Evolutionary conservation across 2,888 invertebrate species (phyloP), one percentile per base, ranked within the genome.

Genomic region (Pasiphila rectangulata): DNA sequence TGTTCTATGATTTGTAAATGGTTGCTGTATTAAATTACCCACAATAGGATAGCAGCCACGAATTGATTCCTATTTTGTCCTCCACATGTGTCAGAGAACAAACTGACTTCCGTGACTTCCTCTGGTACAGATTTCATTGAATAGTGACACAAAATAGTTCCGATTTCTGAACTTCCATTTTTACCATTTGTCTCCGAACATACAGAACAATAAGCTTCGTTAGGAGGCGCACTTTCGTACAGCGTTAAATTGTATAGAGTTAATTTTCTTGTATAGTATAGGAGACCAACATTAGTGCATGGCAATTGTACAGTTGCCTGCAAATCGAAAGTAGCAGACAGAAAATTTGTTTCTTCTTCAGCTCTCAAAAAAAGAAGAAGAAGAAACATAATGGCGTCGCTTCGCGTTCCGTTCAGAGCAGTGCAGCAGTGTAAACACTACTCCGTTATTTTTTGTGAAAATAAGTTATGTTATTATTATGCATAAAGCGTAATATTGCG

Each of bases 221-320:
- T 37, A 15, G 24, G 23, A n/a, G 16, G 2, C 4, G 24, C 37
- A 7, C 15, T 37, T 24, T 37, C 23, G 7, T 23, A 37, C 2
- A 37, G 3, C 5, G 24, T 37, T 9, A 37, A 24, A 16, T 37
- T 37, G 12, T 37, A 37, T 4, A 37, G 1, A 1, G 37, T 24
- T 16, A 37, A 15, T 16, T 37, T 37, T 24, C 37, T 23, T 2
- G 24, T 24, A 24, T 24, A 37, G 9, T 16, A 37, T 1, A 37
- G 3, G 1, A 24, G n/a, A 4, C 37, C 23, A 5, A 24, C 24
- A 6, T 21, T 23, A 2, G 10, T 9, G 10, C 9, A 6, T 2
- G 10, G 9, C 1, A 25, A 4, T 5, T 9, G 12, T 7, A 25
- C 2, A 6, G 10, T 25, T 3, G 25, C 25, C 10, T 25, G 25